Evolutionary conservation across 2,797 vertebrate genomes (phyloP).

Genomic region (Poeciliopsis presidionis): DNA sequence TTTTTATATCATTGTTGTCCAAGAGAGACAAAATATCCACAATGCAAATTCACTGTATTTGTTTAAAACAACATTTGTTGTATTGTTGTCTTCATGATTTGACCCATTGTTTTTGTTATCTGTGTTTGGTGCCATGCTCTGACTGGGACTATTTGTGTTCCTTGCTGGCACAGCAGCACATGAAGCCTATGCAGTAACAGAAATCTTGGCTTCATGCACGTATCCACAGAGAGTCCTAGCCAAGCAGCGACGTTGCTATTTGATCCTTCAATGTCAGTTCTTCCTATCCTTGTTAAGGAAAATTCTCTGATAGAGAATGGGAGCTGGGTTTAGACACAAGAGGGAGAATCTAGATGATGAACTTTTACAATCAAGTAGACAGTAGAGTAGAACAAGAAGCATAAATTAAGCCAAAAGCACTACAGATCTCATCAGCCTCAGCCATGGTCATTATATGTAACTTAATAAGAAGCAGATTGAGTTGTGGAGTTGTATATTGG

Average conservation of each 20-base stretch:
- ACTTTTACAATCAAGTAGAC: not conserved
- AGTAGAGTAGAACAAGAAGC: not conserved
- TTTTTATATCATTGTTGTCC: not conserved
- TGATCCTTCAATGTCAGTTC: no score
- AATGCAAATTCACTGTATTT: not conserved
- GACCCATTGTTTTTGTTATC: not conserved
- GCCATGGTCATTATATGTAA: not conserved
- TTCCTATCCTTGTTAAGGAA: no score
- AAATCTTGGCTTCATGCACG: not conserved
- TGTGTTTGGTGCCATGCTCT: not conserved
- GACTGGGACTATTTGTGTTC: not conserved
- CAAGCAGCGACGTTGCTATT: no score
- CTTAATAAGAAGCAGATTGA: not conserved
- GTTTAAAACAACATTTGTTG: not conserved
- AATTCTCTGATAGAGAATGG: no score
- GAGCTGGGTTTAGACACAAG: not conserved
- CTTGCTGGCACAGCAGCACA: not conserved
- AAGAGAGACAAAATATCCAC: not conserved
- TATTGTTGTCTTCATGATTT: not conserved
- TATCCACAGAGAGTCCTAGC: not conserved
- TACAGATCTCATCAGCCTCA: not conserved
- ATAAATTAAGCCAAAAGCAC: not conserved
- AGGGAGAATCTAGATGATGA: not conserved
- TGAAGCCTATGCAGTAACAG: not conserved
- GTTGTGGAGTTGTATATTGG: no score